phyloP scores from a whole-genome alignment of 2,888 invertebrate species.

The Tipula confusa region DNA sequence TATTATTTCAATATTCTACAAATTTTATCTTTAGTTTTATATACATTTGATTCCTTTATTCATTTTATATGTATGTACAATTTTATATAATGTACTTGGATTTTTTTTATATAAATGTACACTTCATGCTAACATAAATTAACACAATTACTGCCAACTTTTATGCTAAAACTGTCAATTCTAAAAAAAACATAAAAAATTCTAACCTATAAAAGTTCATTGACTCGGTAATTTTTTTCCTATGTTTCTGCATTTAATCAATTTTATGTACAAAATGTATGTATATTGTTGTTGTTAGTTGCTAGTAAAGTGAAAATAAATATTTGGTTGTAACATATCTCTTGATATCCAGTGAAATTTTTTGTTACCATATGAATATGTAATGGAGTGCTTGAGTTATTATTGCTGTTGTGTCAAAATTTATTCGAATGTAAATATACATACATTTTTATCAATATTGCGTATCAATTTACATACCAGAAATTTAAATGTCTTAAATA shows the following conservation, averaged over 20 bases:
- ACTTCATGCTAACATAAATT: neutral
- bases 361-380: no score
- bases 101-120: neutral
- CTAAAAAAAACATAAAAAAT: neutral
- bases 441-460: neutral
- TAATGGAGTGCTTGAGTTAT: neutral
- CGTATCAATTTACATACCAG: neutral
- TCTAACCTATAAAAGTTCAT: slow-evolving; percentile 3
- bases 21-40: neutral
- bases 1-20: slow-evolving; percentile 16
- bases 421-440: neutral
- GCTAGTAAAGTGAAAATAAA: neutral
- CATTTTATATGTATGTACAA: neutral
- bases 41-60: neutral
- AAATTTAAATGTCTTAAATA: neutral
- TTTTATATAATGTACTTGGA: neutral
- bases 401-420: neutral
- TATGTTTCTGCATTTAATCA: slow-evolving; percentile 3
- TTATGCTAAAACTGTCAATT: neutral
- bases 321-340: neutral
- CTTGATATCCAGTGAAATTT: neutral
- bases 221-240: slow-evolving; percentile 1
- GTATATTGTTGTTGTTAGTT: neutral
- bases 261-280: neutral
- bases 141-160: neutral